Evolutionary conservation across 2,888 invertebrate genomes (phyloP).

Genomic region (Linyphia triangularis): DNA sequence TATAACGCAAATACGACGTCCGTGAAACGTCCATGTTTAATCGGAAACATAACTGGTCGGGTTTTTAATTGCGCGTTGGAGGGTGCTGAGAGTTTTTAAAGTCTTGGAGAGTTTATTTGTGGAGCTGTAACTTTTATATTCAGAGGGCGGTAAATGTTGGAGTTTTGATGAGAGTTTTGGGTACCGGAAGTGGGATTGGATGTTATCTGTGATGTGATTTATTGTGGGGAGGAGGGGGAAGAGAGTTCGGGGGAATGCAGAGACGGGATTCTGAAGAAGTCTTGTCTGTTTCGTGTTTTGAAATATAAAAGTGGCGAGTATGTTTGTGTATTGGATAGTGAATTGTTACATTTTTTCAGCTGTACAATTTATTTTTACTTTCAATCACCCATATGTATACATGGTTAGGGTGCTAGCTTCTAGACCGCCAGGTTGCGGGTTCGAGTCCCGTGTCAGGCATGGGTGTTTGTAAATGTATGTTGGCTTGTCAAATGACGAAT

Average conservation of each 20-base stretch:
- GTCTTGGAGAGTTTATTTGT: conserved; percentile 4
- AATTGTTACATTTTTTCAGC: too few species aligned
- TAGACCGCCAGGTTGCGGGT: too few species aligned
- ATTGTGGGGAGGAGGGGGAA: not conserved
- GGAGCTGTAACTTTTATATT: conserved; percentile 48
- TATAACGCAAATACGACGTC: conserved; percentile 6
- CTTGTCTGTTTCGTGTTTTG: too few species aligned
- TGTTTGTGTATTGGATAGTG: too few species aligned
- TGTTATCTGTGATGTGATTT: conserved; percentile 28
- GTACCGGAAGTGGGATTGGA: conserved; percentile 33
- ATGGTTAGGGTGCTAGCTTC: too few species aligned
- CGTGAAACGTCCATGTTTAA: conserved; percentile 3
- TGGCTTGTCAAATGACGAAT: too few species aligned
- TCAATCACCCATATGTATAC: too few species aligned
- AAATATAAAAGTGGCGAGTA: too few species aligned
- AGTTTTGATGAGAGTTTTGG: conserved; percentile 6
- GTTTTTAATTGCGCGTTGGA: not conserved
- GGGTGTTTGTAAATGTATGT: too few species aligned
- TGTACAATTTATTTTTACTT: too few species aligned
- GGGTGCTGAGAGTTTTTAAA: not conserved
- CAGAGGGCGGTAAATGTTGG: not conserved
- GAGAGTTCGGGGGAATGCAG: not conserved
- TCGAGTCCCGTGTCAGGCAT: too few species aligned
- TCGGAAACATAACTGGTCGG: conserved; percentile 15
- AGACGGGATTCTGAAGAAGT: too few species aligned